Percentiles rank a stretch among this genome's conserved stretches.
Conservation (phyloP, 1,140 invertebrate species). For the Euborellia annulipes region DNA sequence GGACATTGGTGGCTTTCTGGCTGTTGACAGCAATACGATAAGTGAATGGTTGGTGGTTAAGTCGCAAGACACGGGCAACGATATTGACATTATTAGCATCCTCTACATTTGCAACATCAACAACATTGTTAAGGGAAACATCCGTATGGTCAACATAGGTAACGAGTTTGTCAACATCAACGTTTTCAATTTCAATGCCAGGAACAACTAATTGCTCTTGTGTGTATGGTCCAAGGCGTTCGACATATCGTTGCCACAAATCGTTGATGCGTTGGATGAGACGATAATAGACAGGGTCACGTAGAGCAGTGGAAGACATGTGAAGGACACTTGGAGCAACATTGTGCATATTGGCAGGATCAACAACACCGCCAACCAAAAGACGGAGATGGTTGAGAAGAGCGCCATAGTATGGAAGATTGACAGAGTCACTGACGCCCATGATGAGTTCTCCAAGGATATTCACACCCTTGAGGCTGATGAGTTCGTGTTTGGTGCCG, state of each 20-base stretch:
- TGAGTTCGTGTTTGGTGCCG: neutral
- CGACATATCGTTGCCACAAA: constrained; percentile 24
- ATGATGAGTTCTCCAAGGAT: constrained; percentile 37
- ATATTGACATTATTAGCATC: constrained; percentile 40
- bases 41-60: constrained; percentile 46
- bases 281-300: constrained; percentile 26
- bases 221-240: constrained; percentile 19
- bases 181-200: constrained; percentile 41
- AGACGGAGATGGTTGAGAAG: constrained; percentile 25
- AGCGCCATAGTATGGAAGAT: constrained; percentile 30
- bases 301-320: constrained; percentile 23
- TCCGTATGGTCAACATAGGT: constrained; percentile 21
- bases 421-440: constrained; percentile 32
- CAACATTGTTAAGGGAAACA: constrained; percentile 17
- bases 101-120: constrained; percentile 10
- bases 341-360: constrained; percentile 7
- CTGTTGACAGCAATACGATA: constrained; percentile 39
- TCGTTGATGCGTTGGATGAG: constrained; percentile 25
- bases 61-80: constrained; percentile 35
- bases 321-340: constrained; percentile 19
- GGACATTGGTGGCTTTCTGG: constrained; percentile 33
- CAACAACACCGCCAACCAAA: constrained; percentile 26
- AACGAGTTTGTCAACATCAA: constrained; percentile 31
- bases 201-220: constrained; percentile 31
- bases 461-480: constrained; percentile 20